A percentile compares a stretch with the other conserved stretches of the same genome.
These are phyloP conservation scores for Craterocephalus amniculus DNA, from an alignment of 2,797 vertebrate genomes.

Conservation along the genomic window DNA sequence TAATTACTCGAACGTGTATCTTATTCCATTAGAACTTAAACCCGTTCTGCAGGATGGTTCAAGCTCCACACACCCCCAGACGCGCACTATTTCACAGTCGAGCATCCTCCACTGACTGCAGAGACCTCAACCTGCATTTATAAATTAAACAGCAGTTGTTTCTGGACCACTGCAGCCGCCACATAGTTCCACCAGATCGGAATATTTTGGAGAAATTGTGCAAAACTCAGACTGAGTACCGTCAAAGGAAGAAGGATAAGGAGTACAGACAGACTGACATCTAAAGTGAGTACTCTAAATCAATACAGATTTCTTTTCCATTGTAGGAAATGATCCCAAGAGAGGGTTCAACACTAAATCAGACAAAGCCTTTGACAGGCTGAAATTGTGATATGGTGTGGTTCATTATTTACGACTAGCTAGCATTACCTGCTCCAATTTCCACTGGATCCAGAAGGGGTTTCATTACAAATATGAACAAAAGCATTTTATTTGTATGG, in stretches of 20 bases:
- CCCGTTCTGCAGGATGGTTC: background rate
- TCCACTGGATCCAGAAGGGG: conserved; percentile 7
- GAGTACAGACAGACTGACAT: conserved; percentile 6
- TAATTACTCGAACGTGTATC: background rate
- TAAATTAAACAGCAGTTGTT: conserved; percentile 6
- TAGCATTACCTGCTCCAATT: conserved; percentile 21
- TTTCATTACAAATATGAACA: conserved; percentile 10
- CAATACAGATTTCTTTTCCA: background rate
- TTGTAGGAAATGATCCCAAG: conserved; percentile 12
- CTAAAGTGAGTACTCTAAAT: background rate
- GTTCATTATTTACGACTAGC: conserved; percentile 29
- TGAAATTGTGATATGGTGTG: background rate
- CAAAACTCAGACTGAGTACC: background rate
- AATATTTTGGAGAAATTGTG: conserved; percentile 12
- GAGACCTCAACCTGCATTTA: background rate
- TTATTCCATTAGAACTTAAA: background rate
- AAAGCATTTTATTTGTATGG: background rate
- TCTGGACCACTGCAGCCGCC: background rate
- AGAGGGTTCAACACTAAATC: conserved; percentile 6
- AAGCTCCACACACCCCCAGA: background rate
- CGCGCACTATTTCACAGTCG: background rate
- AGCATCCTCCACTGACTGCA: background rate
- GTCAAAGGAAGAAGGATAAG: conserved; percentile 11
- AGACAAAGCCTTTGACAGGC: conserved; percentile 5
- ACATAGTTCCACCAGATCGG: background rate